Conservation (phyloP, 2,797 vertebrate species). For the Muraenolepis orangiensis region DNA sequence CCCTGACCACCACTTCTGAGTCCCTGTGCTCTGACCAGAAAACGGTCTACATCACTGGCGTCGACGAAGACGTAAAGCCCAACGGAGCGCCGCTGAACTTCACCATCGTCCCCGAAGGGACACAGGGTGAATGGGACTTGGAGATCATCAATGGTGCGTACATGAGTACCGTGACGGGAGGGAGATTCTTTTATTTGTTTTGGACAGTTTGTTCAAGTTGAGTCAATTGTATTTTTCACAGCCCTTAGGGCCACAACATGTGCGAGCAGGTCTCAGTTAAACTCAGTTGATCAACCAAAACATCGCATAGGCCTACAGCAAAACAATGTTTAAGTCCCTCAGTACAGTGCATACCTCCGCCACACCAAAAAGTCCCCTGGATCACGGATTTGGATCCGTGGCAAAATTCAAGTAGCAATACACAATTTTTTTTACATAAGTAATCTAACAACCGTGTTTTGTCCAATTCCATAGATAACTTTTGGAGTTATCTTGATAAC, state of each 20-base stretch:
- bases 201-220: neutral
- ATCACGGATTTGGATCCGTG: no score
- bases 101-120: slow-evolving; percentile 70
- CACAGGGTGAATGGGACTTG: slow-evolving; percentile 76
- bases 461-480: no score
- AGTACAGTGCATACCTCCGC: no score
- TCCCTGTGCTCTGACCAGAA: slow-evolving; percentile 71
- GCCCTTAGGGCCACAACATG: neutral
- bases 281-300: no score
- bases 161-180: neutral
- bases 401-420: no score
- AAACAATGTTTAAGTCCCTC: neutral
- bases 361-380: no score
- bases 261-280: neutral
- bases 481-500: no score
- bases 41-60: slow-evolving; percentile 74
- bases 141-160: slow-evolving; percentile 76
- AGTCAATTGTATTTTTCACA: neutral
- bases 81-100: slow-evolving; percentile 82
- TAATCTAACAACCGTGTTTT: no score
- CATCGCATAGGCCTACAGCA: neutral
- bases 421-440: no score
- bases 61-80: slow-evolving; percentile 76
- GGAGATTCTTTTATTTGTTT: neutral
- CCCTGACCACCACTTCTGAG: slow-evolving; percentile 62